Percentiles rank a stretch among this genome's conserved stretches.
Conservation (phyloP, 2,113 vertebrate species). For the Sus scrofa region DNA sequence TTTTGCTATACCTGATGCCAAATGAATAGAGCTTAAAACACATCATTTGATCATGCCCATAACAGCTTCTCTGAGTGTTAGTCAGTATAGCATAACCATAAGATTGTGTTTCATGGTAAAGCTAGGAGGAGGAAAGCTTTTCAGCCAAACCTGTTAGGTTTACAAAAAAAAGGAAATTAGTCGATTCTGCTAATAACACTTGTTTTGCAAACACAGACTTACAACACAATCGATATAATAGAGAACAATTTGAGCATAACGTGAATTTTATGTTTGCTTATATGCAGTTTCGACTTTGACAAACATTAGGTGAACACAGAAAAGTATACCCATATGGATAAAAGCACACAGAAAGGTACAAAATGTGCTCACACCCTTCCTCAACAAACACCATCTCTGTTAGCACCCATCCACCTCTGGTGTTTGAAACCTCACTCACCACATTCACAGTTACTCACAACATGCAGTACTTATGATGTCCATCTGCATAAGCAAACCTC, state of each 20-base stretch:
- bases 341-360: background rate
- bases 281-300: background rate
- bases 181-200: background rate
- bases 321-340: background rate
- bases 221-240: background rate
- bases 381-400: too few relatives aligned
- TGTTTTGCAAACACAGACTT: background rate
- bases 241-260: background rate
- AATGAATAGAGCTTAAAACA: background rate
- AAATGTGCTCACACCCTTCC: rapidly evolving
- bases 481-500: background rate
- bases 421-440: background rate
- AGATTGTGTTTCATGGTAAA: background rate
- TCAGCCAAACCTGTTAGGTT: background rate
- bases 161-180: background rate
- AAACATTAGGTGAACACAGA: background rate
- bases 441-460: background rate
- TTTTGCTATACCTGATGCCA: background rate
- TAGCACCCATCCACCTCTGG: background rate
- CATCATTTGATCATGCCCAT: background rate
- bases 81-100: background rate
- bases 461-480: rapidly evolving
- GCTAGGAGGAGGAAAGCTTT: background rate
- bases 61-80: background rate
- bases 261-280: background rate